Evolutionary conservation across 2,888 invertebrate species (phyloP), one percentile per base, ranked within the genome.

Genomic region (Eupithecia pulchellata): DNA sequence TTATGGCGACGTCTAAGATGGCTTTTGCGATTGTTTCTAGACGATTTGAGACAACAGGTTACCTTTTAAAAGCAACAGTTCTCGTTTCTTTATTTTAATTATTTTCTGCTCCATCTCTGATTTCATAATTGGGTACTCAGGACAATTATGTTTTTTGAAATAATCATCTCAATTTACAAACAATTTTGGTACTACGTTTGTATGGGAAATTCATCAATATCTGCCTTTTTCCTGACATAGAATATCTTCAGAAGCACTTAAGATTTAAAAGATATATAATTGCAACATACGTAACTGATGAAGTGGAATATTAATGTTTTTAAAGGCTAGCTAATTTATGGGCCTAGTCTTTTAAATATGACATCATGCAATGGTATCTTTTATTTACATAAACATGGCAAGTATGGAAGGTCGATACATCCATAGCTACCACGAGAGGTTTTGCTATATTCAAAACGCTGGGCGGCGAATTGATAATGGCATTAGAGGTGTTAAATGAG

Each of bases 261-360:
- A 30, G 60, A 47, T 64, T 47, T 42, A 42, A 27, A 32, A 30
- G 64, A 52, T 52, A 32, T 2, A 34, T 25, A 52, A 52, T 34
- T 64, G 20, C 47, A 30, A 32, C 30, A 25, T 65, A 55, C 27
- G 20, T 8, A 25, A 52, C 34, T 64, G 34, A 60, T 52, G 34
- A 34, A 14, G 64, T 11, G 47, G 52, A 52, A 64, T 55, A 64
- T 55, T 55, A 34, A 8, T 13, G 64, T 64, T 64, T 32, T 52
- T 42, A 29, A 14, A 20, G 34, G 9, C n/a, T 20, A 32, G 60
- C n/a, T 9, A 60, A 3, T 60, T 60, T 58, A 60, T 2, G 60
- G 20, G 3, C 9, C 32, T 60, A 20, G 32, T 60, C n/a, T 32
- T 58, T n/a, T 42, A n/a, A n/a, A n/a, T 39, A 58, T 60, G 60